Evolutionary conservation across 2,888 invertebrate genomes (phyloP).

Genomic region (Athripsodes cinereus): DNA sequence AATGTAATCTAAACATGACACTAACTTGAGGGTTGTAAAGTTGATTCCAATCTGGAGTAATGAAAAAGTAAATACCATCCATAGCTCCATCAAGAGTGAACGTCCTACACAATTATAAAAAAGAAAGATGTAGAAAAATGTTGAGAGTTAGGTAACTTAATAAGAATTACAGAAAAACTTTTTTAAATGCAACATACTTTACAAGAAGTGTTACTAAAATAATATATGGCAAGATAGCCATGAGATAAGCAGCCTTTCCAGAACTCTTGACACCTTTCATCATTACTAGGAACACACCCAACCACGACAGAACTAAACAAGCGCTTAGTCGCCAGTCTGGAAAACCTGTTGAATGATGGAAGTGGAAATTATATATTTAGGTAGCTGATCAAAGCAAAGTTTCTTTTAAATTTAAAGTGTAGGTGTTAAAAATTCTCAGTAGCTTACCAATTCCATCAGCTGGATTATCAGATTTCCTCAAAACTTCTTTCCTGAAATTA

Average conservation of each 20-base stretch:
- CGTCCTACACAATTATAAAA: slow-evolving; percentile 48
- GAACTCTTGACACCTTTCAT: slow-evolving; percentile 70
- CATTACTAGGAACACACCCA: slow-evolving; percentile 61
- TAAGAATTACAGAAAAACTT: neutral
- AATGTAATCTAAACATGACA: neutral
- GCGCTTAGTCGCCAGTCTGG: slow-evolving; percentile 66
- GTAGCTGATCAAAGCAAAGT: too few relatives aligned
- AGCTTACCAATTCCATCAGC: slow-evolving; percentile 46
- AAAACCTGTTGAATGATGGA: slow-evolving; percentile 34
- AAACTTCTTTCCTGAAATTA: slow-evolving; percentile 44
- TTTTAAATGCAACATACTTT: slow-evolving; percentile 33
- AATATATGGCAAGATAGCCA: slow-evolving; percentile 79
- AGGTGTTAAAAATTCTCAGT: too few relatives aligned
- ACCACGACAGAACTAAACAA: slow-evolving; percentile 62
- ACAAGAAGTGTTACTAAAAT: slow-evolving; percentile 70
- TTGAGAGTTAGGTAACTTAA: neutral
- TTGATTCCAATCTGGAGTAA: slow-evolving; percentile 72
- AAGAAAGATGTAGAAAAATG: too few relatives aligned
- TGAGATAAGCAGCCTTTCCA: slow-evolving; percentile 80
- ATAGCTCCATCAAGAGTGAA: slow-evolving; percentile 62
- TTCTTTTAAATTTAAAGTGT: too few relatives aligned
- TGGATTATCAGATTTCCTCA: slow-evolving; percentile 45
- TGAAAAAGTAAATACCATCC: slow-evolving; percentile 70
- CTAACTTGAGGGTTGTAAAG: slow-evolving; percentile 60
- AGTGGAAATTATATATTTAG: too few relatives aligned